These are phyloP conservation scores for Eubasilissa splendida DNA, from an alignment of 2,888 invertebrate species.

Conservation along the genomic window DNA sequence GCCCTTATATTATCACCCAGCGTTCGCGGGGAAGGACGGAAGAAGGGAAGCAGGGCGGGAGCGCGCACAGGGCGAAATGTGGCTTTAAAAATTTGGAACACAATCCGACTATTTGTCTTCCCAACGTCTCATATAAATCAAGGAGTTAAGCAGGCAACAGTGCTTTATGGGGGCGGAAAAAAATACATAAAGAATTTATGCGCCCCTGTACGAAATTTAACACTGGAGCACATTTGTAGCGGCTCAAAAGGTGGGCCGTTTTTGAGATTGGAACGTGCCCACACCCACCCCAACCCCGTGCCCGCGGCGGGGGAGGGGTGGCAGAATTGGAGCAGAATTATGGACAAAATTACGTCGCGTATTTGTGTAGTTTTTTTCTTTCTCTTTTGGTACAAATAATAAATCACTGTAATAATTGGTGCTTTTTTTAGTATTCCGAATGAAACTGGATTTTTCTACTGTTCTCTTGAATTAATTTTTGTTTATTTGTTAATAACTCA, in stretches of 20 bases:
- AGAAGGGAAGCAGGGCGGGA: constrained; percentile 59
- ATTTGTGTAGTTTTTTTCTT: constrained; percentile 24
- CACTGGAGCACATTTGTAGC: constrained; percentile 60
- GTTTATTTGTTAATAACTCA: not conserved
- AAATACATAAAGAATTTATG: constrained; percentile 60
- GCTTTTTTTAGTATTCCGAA: not conserved
- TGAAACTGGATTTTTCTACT: not conserved
- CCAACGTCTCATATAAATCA: constrained; percentile 82
- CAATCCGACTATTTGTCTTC: constrained; percentile 86
- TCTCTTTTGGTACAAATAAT: not conserved
- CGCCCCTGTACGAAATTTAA: constrained; percentile 59
- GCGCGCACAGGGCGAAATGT: constrained; percentile 74
- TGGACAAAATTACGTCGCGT: constrained; percentile 35
- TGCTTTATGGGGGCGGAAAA: constrained; percentile 70
- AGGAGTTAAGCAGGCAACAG: constrained; percentile 77
- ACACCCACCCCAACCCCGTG: not conserved
- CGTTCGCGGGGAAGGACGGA: not conserved
- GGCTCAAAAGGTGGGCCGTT: constrained; percentile 49
- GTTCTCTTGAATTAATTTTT: not conserved
- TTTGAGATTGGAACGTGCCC: constrained; percentile 54
- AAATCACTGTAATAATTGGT: constrained; percentile 20
- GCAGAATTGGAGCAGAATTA: constrained; percentile 33
- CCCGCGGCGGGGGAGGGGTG: not conserved
- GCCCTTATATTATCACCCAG: constrained; percentile 13
- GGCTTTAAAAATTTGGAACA: constrained; percentile 86